Evolutionary conservation across 2,888 invertebrate species (phyloP).

Genomic region (Cerastoderma edule): DNA sequence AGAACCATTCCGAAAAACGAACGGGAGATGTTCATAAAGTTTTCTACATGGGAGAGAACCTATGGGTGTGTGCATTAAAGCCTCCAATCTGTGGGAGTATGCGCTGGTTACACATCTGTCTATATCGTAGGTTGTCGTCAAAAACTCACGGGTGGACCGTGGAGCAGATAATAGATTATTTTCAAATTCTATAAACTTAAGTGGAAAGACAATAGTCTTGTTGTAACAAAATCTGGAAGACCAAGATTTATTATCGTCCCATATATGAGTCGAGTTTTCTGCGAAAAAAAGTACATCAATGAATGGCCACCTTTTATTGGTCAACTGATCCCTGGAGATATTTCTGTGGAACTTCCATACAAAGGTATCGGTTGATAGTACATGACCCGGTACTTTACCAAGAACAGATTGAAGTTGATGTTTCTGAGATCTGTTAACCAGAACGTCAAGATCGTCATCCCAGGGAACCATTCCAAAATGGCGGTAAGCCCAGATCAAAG

Average conservation of each 20-base stretch:
- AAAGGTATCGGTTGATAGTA: conserved; percentile 15
- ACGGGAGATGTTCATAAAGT: conserved; percentile 45
- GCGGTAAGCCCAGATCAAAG: conserved; percentile 59
- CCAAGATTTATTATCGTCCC: conserved; percentile 48
- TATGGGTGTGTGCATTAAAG: conserved; percentile 2
- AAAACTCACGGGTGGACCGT: conserved; percentile 21
- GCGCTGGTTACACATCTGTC: conserved; percentile 33
- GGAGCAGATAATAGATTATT: conserved; percentile 37
- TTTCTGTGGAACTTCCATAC: conserved; percentile 48
- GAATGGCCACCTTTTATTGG: conserved; percentile 48
- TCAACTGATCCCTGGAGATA: too few relatives aligned
- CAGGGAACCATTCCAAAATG: conserved; percentile 65
- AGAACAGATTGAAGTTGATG: conserved; percentile 31
- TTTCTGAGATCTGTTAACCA: conserved; percentile 51
- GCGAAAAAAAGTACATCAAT: conserved; percentile 51
- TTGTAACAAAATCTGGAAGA: conserved; percentile 35
- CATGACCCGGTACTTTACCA: conserved; percentile 26
- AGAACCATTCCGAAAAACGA: conserved; percentile 37
- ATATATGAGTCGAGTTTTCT: conserved; percentile 53
- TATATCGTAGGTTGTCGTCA: conserved; percentile 40
- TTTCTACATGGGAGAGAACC: conserved; percentile 45
- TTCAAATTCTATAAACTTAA: conserved; percentile 36
- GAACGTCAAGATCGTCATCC: conserved; percentile 68
- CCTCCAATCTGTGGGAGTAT: conserved; percentile 22
- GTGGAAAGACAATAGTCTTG: conserved; percentile 47